Conservation (phyloP, 1,140 invertebrate genomes). For the Wasmannia auropunctata region DNA sequence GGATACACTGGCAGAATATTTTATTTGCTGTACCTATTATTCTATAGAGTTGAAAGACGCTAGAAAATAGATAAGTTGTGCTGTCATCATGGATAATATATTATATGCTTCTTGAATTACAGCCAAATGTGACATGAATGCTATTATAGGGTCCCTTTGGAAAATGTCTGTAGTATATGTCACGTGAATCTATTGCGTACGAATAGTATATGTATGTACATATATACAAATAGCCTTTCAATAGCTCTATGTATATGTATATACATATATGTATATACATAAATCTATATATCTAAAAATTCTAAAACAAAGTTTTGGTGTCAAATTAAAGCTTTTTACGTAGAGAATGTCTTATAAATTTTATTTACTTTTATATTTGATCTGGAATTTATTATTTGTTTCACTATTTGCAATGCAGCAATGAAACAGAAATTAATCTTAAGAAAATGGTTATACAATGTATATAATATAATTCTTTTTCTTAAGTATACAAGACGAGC, state of each 20-base stretch:
- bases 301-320: neutral
- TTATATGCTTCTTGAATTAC: neutral
- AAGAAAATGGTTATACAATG: neutral
- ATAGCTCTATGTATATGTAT: neutral
- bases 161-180: neutral
- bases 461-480: too few relatives aligned
- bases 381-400: neutral
- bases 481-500: too few relatives aligned
- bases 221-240: too few relatives aligned
- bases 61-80: slow-evolving; percentile 5
- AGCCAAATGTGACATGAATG: slow-evolving; percentile 1
- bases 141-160: neutral
- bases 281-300: neutral
- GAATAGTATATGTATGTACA: neutral
- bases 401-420: neutral
- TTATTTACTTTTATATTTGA: neutral
- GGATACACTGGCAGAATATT: neutral
- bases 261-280: too few relatives aligned
- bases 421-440: neutral
- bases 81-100: slow-evolving; percentile 8
- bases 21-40: neutral
- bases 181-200: neutral
- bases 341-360: neutral
- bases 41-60: neutral
- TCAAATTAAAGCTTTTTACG: neutral